Base-by-base conservation (phyloP, 2,797 vertebrate species). In the Propithecus perrieri region DNA sequence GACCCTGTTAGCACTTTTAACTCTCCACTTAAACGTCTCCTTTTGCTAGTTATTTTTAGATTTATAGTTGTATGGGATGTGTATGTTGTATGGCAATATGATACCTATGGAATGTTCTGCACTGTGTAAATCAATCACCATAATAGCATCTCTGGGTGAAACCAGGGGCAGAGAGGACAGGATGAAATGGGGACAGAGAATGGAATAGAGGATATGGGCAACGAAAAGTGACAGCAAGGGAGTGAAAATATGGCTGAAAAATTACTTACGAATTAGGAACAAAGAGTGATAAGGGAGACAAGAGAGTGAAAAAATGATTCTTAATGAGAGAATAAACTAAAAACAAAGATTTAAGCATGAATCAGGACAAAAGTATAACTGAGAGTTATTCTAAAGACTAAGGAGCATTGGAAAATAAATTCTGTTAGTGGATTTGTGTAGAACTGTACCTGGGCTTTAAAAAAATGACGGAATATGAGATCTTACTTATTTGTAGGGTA, bases 41-140 rank as follows among this genome's bases (percentile, higher is more conserved):
- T 97, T 97, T 98, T 95, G 94, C 98, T 98, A 97, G 97, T 98
- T 98, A 97, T 97, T 98, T 98, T 98, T 96, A 98, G 97, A 98
- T 98, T 98, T 98, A 98, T 98, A 96, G 98, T 97, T 95, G 94
- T 96, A 95, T 97, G 92, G 69, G 90, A 95, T 96, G 97, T 97
- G 95, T 97, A 96, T 46, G 92, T 98, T 97, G 97, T 97, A 97
- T 96, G 93, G 97, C 96, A 97, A 96, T 96, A 94, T 95, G 97
- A 97, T 97, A 96, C 96, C 97, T 97, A 98, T 97, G 95, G 97
- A 98, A 98, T 97, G 97, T 97, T 96, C 93, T 95, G 57, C 38
- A 85, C 97, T 96, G 94, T 98, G 95, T 97, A 97, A 95, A 98
- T 98, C 97, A 97, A 97, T 98, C 98, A 98, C 81, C 1, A 6